Base-by-base conservation (phyloP, 2,113 vertebrate genomes). In the Rhinopomastus cyanomelas region DNA sequence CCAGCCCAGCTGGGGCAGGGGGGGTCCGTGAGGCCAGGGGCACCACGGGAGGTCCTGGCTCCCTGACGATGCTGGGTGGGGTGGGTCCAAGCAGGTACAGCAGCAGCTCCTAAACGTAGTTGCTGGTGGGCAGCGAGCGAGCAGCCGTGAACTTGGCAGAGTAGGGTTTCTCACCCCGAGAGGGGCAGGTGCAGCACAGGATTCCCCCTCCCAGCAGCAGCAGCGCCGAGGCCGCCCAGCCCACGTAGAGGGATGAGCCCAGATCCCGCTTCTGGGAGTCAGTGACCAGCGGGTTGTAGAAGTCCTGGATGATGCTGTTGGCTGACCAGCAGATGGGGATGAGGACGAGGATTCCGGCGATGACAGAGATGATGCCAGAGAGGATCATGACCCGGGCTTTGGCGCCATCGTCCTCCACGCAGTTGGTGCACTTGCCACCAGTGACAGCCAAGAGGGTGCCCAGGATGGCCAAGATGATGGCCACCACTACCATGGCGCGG, bases 361-460 rank as follows among this genome's bases (percentile, higher is more conserved):
- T 2, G 11, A 98, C 89, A 92, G 99, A 96, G 69, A 98, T 80
- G 12, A 96, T 77, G 0, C 99, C 98, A 0, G 98, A 97, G 23
- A 97, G 91, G 8, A 98, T 90, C 67, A 98, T 97, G 88, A 98
- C 94, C 92, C 97, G 98, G 53, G 95, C 94, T 92, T 99, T 99
- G 62, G 88, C 37, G 0, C 78, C 80, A 30, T 97, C 97, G 0
- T 98, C 97, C 34, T 98, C 98, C 96, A 99, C 88, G 19, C 99
- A 99, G 82, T 98, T 98, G 69, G 99, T 99, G 96, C 98, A 99
- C 89, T 99, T 99, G 86, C 98, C 99, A 0, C 99, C 98, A 0
- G 98, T 3, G 14, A 99, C 97, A 2, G 98, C 97, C 29, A 99
- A 85, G 42, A 98, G 81, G 65, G 98, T 96, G 34, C 98, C 98